Evolutionary conservation across 2,797 vertebrate genomes (phyloP), one percentile per base, ranked within the genome.

Genomic region (Acestrorhynchus altus): DNA sequence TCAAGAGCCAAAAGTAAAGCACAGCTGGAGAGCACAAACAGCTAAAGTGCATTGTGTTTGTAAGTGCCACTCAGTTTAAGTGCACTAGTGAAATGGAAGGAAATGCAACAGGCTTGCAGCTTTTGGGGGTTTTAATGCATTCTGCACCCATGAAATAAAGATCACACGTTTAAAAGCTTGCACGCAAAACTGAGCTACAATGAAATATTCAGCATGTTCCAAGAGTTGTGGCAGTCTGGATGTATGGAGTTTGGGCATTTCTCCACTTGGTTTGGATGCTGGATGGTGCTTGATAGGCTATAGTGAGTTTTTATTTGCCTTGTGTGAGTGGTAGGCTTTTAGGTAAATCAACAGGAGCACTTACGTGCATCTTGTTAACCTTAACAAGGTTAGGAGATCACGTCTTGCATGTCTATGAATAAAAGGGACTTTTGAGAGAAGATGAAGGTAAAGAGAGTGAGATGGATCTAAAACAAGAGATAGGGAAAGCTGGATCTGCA

Each of bases 121-220:
- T 88, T 82, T n/a, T 35, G 5, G 4, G 78, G 83, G 84, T 91
- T 91, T 93, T 90, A 92, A 84, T 79, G 83, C 88, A 85, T 91
- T 93, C 91, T 91, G 90, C 93, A 83, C 84, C 89, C 89, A 93
- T 93, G 82, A 93, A 93, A 93, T 92, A 94, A 93, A 93, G 87
- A 93, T 93, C 85, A 86, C 83, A 74, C 83, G 76, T 90, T 93
- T 92, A 92, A 93, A 92, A 92, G 88, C 89, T 69, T 89, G 85
- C 86, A 85, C 42, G 69, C 89, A 89, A 35, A 92, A 91, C 77
- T 82, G 86, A 90, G 86, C 81, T 40, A 15, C 52, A 44, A 84
- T 93, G 85, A 94, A 94, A 93, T 90, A 93, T 92, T 90, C 77
- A 94, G 82, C 75, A 88, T 66, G 74, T 81, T 91, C 83, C 83